Evolutionary conservation across 2,113 vertebrate species (phyloP).

Genomic region (Rhadina sibilatrix): DNA sequence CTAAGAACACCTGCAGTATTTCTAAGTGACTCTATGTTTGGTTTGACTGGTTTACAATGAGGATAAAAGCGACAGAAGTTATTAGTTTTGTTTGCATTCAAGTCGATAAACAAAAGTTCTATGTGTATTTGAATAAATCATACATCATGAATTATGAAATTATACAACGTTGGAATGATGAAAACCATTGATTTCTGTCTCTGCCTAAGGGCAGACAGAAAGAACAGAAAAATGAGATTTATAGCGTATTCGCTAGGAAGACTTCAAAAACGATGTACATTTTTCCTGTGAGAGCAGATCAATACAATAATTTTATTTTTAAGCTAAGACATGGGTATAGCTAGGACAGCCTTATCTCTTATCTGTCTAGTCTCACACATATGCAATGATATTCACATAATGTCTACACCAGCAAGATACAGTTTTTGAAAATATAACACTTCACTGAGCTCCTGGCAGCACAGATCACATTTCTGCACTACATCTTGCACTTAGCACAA

Average conservation of each 20-base stretch:
- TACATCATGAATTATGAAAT: constrained; percentile 44
- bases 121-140: constrained; percentile 52
- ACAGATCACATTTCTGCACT: constrained; percentile 5
- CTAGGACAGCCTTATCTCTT: neutral
- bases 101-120: constrained; percentile 28
- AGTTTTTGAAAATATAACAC: constrained; percentile 7
- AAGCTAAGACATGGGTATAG: neutral
- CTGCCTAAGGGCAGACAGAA: constrained; percentile 47
- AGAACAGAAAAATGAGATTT: constrained; percentile 38
- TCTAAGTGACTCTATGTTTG: neutral
- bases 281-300: constrained; percentile 44
- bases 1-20: neutral
- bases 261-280: neutral
- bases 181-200: constrained; percentile 51
- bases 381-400: neutral
- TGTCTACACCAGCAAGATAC: neutral
- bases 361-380: constrained; percentile 1
- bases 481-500: constrained; percentile 34
- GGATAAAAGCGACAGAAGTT: neutral
- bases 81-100: constrained; percentile 25
- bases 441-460: neutral
- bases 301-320: constrained; percentile 38
- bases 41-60: neutral
- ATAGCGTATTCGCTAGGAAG: neutral
- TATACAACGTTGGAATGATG: neutral